A percentile compares a stretch with the other conserved stretches of the same genome.
Conservation (phyloP, 2,888 invertebrate genomes). For the Volucella inflata region DNA sequence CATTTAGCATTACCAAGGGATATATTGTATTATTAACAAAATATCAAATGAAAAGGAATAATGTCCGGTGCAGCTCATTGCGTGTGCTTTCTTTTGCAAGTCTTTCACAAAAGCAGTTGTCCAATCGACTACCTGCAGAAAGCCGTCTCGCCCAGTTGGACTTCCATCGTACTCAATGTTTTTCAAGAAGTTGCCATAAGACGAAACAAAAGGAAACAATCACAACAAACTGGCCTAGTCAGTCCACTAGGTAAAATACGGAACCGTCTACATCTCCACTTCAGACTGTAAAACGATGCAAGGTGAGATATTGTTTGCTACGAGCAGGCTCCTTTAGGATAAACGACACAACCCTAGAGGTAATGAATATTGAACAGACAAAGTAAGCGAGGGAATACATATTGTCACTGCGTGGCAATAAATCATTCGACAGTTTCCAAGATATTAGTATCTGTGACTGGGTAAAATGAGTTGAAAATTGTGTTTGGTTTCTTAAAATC, state of each 20-base stretch:
- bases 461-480: conserved; percentile 21
- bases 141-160: conserved; percentile 60
- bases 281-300: conserved; percentile 47
- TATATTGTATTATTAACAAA: conserved; percentile 56
- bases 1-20: conserved; percentile 51
- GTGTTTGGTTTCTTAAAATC: conserved; percentile 67
- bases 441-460: conserved; percentile 41
- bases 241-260: not conserved
- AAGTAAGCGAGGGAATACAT: conserved; percentile 68
- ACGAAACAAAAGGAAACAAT: conserved; percentile 73
- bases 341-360: conserved; percentile 18
- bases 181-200: conserved; percentile 60
- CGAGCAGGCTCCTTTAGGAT: conserved; percentile 11
- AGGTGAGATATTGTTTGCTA: conserved; percentile 71
- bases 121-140: conserved; percentile 68
- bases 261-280: conserved; percentile 29
- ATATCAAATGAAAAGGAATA: conserved; percentile 40
- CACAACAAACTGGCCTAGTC: conserved; percentile 65
- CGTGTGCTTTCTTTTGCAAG: conserved; percentile 47
- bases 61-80: conserved; percentile 66
- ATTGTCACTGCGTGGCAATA: conserved; percentile 72
- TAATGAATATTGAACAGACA: conserved; percentile 71
- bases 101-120: conserved; percentile 57
- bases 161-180: conserved; percentile 66
- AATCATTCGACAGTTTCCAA: conserved; percentile 66